Base-by-base conservation (phyloP, 2,113 vertebrate genomes). In the Lipophrys pholis region DNA sequence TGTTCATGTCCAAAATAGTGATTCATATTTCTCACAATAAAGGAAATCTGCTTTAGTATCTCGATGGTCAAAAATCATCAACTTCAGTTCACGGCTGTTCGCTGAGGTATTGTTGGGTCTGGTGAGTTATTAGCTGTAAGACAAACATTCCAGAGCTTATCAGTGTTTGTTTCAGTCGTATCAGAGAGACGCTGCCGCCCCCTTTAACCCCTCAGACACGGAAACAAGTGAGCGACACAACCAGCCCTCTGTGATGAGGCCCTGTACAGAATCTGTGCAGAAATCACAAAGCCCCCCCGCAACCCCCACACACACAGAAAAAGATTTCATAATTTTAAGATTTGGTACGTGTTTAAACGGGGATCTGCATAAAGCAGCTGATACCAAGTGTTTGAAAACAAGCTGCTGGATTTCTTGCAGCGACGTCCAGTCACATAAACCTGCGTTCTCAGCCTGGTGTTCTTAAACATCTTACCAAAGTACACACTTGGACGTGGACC, bases 141-240 rank as follows among this genome's bases (percentile, higher is more conserved):
- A 76, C 81, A 90, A 90, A 92, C 89, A 92, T 93, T 90, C 88
- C 91, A 82, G 45, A 64, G 74, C 79, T 90, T 92, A 92, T 92
- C 90, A 21, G 59, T 81, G 70, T 83, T 84, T 81, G 81, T 73
- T 69, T 69, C 49, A 11, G 48, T 30, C 15, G 75, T 54, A 66
- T 51, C 52, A 52, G 21, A 39, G 16, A 51, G 55, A 69, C 67
- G 49, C 9, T n/a, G 21, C 46, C 70, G 67, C 55, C 62, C 74
- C 1, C 1, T 53, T 51, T 45, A 15, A 63, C 15, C 51, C 51
- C 7, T 17, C 3, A n/a, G 10, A 54, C 6, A 15, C 2, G 11
- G 38, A 21, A 45, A n/a, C 11, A 51, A 16, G 54, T 30, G 12
- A 39, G 21, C 58, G 21, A 30, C 49, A 63, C 59, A 64, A 63